These are phyloP conservation scores for Thera obeliscata DNA, from an alignment of 2,888 invertebrate species.

Conservation along the genomic window DNA sequence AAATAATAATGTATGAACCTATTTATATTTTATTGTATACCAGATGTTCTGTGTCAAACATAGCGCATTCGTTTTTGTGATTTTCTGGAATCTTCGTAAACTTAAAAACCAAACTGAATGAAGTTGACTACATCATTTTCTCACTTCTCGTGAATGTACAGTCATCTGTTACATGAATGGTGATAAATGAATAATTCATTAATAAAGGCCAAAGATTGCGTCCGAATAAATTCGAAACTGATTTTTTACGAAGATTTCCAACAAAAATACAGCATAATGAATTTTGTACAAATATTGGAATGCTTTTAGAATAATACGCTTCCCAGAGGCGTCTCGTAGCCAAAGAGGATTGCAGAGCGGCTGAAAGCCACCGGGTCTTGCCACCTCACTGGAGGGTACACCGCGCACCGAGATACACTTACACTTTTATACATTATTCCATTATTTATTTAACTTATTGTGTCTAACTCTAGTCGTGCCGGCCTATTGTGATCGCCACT, in stretches of 20 bases:
- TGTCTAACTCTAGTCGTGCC: neutral
- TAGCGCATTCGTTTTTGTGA: conserved; percentile 54
- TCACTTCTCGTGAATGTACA: neutral
- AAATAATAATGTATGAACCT: conserved; percentile 45
- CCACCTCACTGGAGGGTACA: conserved; percentile 24
- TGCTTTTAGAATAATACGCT: conserved; percentile 62
- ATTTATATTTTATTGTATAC: conserved; percentile 41
- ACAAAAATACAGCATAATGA: conserved; percentile 43
- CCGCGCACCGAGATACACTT: conserved; percentile 13
- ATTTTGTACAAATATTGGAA: conserved; percentile 54
- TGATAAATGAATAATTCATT: neutral
- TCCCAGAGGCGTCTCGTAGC: conserved; percentile 72
- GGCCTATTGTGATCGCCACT: conserved; percentile 2
- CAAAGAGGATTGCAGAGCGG: conserved; percentile 73
- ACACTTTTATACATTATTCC: neutral
- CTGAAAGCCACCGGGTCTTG: conserved; percentile 64
- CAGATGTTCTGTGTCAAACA: conserved; percentile 66
- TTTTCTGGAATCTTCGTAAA: conserved; percentile 50
- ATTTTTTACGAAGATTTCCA: conserved; percentile 30
- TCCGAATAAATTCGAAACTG: conserved; percentile 6
- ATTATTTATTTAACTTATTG: neutral
- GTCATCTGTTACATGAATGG: neutral
- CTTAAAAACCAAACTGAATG: neutral
- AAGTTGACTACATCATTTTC: neutral
- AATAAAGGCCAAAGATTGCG: conserved; percentile 15